These are phyloP conservation scores for Crotalus helleri DNA, from an alignment of 2,113 vertebrate genomes.

Conservation along the genomic window DNA sequence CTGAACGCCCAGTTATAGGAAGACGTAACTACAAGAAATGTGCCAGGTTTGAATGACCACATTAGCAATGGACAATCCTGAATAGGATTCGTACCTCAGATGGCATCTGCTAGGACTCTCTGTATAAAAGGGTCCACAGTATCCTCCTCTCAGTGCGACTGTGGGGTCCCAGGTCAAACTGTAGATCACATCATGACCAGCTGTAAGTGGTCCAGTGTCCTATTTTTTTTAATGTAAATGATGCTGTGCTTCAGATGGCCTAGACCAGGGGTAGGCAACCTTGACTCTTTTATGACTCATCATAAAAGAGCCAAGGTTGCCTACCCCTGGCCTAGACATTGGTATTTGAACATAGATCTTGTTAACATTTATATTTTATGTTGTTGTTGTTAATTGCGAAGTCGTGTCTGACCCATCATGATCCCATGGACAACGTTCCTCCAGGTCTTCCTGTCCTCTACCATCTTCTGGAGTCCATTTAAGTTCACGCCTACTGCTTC, in stretches of 20 bases:
- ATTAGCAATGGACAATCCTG: neutral
- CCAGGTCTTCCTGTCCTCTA: too few species aligned
- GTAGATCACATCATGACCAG: neutral
- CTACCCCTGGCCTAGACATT: neutral
- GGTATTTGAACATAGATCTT: too few species aligned
- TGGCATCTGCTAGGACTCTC: neutral
- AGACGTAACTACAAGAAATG: neutral
- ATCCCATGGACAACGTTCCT: too few species aligned
- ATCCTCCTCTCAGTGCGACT: neutral
- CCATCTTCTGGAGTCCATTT: too few species aligned
- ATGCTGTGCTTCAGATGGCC: neutral
- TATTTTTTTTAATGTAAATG: neutral
- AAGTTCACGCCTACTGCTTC: too few species aligned
- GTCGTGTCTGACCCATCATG: too few species aligned
- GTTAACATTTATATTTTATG: neutral
- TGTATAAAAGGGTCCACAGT: neutral
- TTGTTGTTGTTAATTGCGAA: neutral
- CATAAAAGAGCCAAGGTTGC: too few species aligned
- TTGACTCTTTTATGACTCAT: too few species aligned
- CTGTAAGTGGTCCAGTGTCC: neutral
- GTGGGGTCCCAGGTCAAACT: neutral
- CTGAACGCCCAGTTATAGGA: neutral
- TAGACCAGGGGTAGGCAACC: too few species aligned
- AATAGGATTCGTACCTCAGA: neutral
- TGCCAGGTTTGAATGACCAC: neutral